phyloP scores from a whole-genome alignment of 2,113 vertebrate genomes.

The Apeltes quadracus region DNA sequence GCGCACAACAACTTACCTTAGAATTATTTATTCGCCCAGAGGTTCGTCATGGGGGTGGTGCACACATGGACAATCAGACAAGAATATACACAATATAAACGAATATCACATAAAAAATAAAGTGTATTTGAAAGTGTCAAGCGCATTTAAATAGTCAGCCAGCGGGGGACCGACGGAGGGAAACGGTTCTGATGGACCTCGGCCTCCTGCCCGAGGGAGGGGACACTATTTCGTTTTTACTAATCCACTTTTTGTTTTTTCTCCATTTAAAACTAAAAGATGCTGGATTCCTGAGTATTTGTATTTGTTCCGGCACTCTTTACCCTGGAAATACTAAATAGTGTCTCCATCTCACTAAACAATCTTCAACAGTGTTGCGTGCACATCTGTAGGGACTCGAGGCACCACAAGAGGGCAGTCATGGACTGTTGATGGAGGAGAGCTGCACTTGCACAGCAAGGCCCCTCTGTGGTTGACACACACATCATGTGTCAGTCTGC shows the following conservation, averaged over 20 bases:
- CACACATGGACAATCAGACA: too few species aligned
- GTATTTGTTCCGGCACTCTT: background rate
- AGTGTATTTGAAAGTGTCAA: too few species aligned
- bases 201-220: too few species aligned
- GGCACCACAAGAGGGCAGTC: conserved; percentile 59
- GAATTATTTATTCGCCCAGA: too few species aligned
- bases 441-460: background rate
- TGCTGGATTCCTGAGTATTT: background rate
- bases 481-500: conserved; percentile 15
- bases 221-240: background rate
- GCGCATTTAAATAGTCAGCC: too few species aligned
- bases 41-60: too few species aligned
- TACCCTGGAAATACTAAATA: background rate
- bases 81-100: too few species aligned
- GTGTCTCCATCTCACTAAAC: too few species aligned
- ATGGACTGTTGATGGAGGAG: background rate
- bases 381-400: background rate
- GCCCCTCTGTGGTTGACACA: background rate
- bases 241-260: background rate
- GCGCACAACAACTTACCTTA: background rate
- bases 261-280: background rate
- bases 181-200: too few species aligned
- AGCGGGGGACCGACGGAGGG: too few species aligned
- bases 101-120: too few species aligned
- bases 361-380: background rate